phyloP scores from a whole-genome alignment of 1,140 invertebrate species.

The Chrysopa pallens region DNA sequence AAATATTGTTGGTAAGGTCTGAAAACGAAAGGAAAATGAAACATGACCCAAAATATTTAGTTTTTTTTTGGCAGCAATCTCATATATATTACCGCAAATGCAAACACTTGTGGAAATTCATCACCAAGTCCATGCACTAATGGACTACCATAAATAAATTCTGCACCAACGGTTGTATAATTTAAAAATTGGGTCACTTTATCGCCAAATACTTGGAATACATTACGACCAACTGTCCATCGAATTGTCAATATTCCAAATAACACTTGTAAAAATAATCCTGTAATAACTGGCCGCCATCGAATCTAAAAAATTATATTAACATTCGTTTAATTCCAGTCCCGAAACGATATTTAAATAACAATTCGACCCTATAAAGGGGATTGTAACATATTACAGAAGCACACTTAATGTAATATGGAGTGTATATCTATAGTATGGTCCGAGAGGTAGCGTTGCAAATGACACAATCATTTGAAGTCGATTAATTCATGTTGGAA shows the following conservation, averaged over 20 bases:
- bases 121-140: slow-evolving; percentile 30
- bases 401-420: too few relatives aligned
- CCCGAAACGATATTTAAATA: too few relatives aligned
- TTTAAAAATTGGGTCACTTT: slow-evolving; percentile 63
- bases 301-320: slow-evolving; percentile 28
- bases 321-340: neutral
- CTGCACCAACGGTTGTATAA: slow-evolving; percentile 57
- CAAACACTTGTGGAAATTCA: slow-evolving; percentile 37
- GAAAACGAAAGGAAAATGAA: slow-evolving; percentile 13
- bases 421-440: too few relatives aligned
- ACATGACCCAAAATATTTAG: slow-evolving; percentile 1
- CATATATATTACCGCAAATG: slow-evolving; percentile 50
- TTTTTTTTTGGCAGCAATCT: neutral
- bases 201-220: slow-evolving; percentile 65
- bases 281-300: slow-evolving; percentile 65
- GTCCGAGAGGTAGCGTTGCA: too few relatives aligned
- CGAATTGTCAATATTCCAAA: slow-evolving; percentile 75
- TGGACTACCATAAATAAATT: slow-evolving; percentile 67
- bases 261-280: slow-evolving; percentile 67
- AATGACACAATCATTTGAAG: too few relatives aligned
- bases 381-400: too few relatives aligned
- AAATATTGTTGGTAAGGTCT: slow-evolving; percentile 73
- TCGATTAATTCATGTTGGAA: too few relatives aligned
- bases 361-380: too few relatives aligned
- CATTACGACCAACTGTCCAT: slow-evolving; percentile 54